Evolutionary conservation across 2,888 invertebrate species (phyloP), one percentile per base, ranked within the genome.

Genomic region (Sinopyrophorus schimmeli): DNA sequence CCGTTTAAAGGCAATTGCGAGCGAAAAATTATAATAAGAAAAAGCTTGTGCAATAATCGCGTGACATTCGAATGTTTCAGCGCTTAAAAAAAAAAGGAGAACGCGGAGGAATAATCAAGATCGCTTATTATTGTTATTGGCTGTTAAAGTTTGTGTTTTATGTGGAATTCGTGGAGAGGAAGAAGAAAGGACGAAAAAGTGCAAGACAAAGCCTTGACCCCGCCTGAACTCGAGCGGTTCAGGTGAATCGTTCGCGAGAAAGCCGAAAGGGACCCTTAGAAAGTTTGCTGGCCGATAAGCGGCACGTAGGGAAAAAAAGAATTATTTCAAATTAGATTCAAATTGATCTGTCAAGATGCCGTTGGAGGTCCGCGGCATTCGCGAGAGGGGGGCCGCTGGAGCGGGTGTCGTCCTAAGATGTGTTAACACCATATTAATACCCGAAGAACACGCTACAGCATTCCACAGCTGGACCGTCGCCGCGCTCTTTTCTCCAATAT

Each of bases 351-450:
- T 50, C 50, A 50, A 46, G 50, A 46, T 50, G 15, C 50, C 41
- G 50, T 46, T 46, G 50, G 50, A 46, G 50, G 50, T 50, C 50
- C 28, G 39, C 21, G 42, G 49, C 31, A 32, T 44, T 43, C 49
- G 11, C 49, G 20, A 32, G 49, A 49, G 49, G 49, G n/a, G 48
- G 44, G 38, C 50, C 44, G 38, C 26, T 35, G 41, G 44, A 40
- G 50, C 50, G 50, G 50, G 44, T 50, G 43, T 50, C 50, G 40
- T 50, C 40, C 50, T 44, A 50, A 50, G 50, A 50, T 50, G 44
- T 50, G 50, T 50, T 50, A 50, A 50, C 50, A 50, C 50, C 44
- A 50, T 46, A 50, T 50, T 50, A 50, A 50, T 50, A 50, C 32
- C 40, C 24, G 28, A 21, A 12, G 39, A 46, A 34, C 50, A 50